Evolutionary conservation across 1,140 invertebrate genomes (phyloP).

Genomic region (Apis mellifera): DNA sequence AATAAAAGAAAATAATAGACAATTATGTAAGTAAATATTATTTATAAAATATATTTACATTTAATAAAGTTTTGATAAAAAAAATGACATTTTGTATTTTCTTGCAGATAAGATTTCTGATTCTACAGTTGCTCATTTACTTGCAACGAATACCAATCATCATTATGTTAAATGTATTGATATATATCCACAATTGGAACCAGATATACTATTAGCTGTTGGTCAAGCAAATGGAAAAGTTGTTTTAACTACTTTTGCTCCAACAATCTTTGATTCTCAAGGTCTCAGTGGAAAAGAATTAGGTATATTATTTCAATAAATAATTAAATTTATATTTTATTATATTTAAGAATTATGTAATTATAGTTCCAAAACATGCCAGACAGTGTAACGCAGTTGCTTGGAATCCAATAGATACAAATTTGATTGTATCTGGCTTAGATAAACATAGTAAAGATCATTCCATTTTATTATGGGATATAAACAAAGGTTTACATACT

Average conservation of each 20-base stretch:
- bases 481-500: conserved; percentile 81
- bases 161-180: conserved; percentile 90
- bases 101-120: conserved; percentile 86
- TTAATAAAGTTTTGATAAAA: background rate
- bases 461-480: conserved; percentile 91
- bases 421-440: conserved; percentile 91
- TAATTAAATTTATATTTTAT: background rate
- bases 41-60: background rate
- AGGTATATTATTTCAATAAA: conserved; percentile 81
- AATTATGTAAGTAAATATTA: conserved; percentile 81
- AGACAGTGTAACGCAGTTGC: conserved; percentile 93
- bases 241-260: conserved; percentile 89
- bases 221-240: conserved; percentile 94
- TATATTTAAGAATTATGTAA: conserved; percentile 28
- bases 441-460: conserved; percentile 93
- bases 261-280: conserved; percentile 85
- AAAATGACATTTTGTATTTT: conserved; percentile 24
- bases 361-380: conserved; percentile 88
- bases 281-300: conserved; percentile 89
- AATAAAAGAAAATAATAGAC: conserved; percentile 83
- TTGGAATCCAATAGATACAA: conserved; percentile 93
- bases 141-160: conserved; percentile 85
- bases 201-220: conserved; percentile 90
- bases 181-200: conserved; percentile 87
- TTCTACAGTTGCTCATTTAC: conserved; percentile 84